Evolutionary conservation across 2,113 vertebrate genomes (phyloP).

Genomic region (Chrysemys picta): DNA sequence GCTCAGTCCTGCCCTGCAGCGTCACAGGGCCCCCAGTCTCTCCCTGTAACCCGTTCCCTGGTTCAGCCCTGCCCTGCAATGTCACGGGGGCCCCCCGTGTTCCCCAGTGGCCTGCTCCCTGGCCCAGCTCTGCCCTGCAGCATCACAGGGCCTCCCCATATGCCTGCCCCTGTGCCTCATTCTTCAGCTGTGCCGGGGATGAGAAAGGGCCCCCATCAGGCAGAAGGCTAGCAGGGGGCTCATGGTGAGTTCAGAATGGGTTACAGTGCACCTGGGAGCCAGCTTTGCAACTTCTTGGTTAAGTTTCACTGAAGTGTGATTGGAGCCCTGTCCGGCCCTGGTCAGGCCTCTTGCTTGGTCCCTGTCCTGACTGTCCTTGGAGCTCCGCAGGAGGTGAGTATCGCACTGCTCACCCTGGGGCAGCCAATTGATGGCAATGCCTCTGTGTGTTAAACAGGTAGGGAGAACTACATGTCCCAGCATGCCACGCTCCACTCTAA

Average conservation of each 20-base stretch:
- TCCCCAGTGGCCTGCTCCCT: too few species aligned
- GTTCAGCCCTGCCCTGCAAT: neutral
- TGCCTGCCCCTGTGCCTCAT: too few species aligned
- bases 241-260: rapidly evolving
- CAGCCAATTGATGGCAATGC: too few species aligned
- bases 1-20: rapidly evolving
- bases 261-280: neutral
- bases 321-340: neutral
- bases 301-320: neutral
- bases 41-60: neutral
- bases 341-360: rapidly evolving
- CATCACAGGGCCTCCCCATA: too few species aligned
- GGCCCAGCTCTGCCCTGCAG: rapidly evolving
- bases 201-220: neutral
- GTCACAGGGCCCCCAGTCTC: neutral
- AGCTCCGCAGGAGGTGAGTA: rapidly evolving
- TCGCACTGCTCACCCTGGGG: rapidly evolving
- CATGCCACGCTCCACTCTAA: too few species aligned
- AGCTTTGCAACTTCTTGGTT: neutral
- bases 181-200: too few species aligned
- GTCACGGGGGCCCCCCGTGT: too few species aligned
- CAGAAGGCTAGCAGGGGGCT: neutral
- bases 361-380: neutral
- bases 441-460: too few species aligned
- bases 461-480: neutral